Evolutionary conservation across 2,113 vertebrate genomes (phyloP), one percentile per base, ranked within the genome.

Genomic region (Nanorana parkeri): DNA sequence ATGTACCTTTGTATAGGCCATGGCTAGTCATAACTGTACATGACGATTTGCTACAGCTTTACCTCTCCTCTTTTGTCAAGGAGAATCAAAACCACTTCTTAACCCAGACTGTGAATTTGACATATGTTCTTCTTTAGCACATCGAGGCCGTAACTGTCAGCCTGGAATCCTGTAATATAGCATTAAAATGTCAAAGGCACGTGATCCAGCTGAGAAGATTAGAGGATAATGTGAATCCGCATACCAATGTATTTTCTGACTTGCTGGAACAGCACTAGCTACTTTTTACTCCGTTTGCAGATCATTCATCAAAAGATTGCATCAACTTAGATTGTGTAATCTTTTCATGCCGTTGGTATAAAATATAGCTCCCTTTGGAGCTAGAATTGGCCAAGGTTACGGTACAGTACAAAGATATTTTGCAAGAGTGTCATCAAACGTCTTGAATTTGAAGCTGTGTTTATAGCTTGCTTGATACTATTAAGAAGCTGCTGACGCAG

Each of bases 141-240:
- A 67, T 32, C 17, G 17, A 11, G 26, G 16, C 64, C 26, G 10
- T 32, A 67, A 32, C 64, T 67, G 64, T 36, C 26, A 67, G 28
- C 28, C 28, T 20, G 16, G 60, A 77, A 76, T 76, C 74, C 60
- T 15, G 23, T 77, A 52, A 52, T 5, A 26, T 77, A n/a, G 74
- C 41, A 64, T 52, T 64, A 63, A 65, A 77, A 77, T 77, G 58
- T 64, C 58, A 64, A 47, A 13, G 60, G 17, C 74, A 47, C 23
- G 74, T 77, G 60, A 77, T 64, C 58, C 16, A 13, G 73, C 73
- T 20, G 21, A 77, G 74, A 24, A 63, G 60, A 77, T 64, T 76
- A 76, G 56, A 51, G 32, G 56, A 63, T 63, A 63, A 63, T 64
- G 56, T 23, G 21, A 77, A 28, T 64, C 17, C 15, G 36, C 74